phyloP scores from a whole-genome alignment of 2,888 invertebrate species.

The Calliphora vomitoria region DNA sequence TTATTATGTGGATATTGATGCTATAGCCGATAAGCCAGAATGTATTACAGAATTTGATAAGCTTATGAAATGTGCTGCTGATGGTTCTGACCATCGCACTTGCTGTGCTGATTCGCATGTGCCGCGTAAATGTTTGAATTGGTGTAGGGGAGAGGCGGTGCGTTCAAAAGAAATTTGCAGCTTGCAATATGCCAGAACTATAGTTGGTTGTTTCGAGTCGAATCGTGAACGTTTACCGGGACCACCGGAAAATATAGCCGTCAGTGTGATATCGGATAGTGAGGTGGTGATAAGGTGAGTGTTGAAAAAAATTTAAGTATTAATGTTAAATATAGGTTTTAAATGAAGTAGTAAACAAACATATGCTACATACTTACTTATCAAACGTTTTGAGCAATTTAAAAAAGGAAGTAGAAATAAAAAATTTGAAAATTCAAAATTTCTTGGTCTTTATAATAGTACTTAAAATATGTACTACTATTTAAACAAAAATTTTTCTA shows the following conservation, averaged over 20 bases:
- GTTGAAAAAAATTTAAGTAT: not conserved
- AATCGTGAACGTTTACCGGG: conserved; percentile 91
- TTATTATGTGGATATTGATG: conserved; percentile 93
- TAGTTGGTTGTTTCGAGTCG: conserved; percentile 93
- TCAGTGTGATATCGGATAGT: conserved; percentile 86
- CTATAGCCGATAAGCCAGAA: conserved; percentile 91
- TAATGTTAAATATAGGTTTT: too few relatives aligned
- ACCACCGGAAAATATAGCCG: conserved; percentile 89
- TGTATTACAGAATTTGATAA: conserved; percentile 94
- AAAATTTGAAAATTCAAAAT: too few relatives aligned
- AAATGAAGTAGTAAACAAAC: too few relatives aligned
- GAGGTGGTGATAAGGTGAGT: conserved; percentile 86
- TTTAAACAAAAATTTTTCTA: too few relatives aligned
- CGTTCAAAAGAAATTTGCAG: conserved; percentile 88
- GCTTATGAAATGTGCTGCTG: conserved; percentile 93
- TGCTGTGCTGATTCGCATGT: conserved; percentile 93
- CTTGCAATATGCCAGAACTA: conserved; percentile 89
- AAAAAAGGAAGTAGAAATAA: not conserved
- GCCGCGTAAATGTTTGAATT: conserved; percentile 92
- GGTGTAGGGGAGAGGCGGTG: conserved; percentile 92
- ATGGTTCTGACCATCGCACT: conserved; percentile 92
- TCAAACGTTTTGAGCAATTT: not conserved
- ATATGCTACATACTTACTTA: too few relatives aligned
- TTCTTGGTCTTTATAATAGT: too few relatives aligned
- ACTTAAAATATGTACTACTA: too few relatives aligned